Conservation (phyloP, 2,113 vertebrate species). For the Hemicordylus capensis region DNA sequence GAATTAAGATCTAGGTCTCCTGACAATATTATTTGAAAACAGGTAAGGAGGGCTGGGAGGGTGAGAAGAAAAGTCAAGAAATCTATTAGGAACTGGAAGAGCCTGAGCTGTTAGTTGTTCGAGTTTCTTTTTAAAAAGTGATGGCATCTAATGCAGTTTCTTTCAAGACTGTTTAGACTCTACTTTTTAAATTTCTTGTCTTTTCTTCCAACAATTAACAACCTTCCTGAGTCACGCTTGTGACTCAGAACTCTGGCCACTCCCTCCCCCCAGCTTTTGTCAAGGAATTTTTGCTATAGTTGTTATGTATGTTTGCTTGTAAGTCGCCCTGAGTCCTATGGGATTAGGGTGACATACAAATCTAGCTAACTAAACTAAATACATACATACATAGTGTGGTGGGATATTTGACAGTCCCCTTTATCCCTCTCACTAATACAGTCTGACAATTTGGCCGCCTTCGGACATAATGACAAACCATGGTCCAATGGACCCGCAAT, state of each 20-base stretch:
- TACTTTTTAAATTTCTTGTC: not conserved
- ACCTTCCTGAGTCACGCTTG: too few species aligned
- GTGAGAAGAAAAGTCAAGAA: too few species aligned
- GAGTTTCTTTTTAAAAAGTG: not conserved
- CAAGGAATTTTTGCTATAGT: not conserved
- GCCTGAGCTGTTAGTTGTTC: not conserved
- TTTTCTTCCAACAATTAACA: not conserved
- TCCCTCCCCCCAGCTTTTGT: fast-evolving
- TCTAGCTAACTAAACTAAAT: too few species aligned
- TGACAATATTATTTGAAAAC: not conserved
- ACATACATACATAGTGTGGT: too few species aligned
- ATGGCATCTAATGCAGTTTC: not conserved
- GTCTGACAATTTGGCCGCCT: too few species aligned
- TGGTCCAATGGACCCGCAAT: too few species aligned
- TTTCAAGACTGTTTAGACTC: not conserved
- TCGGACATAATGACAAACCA: not conserved
- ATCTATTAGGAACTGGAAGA: not conserved
- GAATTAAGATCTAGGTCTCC: not conserved
- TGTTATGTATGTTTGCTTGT: too few species aligned
- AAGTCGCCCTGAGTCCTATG: too few species aligned
- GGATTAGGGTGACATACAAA: too few species aligned
- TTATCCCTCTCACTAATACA: not conserved
- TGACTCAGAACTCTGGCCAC: not conserved
- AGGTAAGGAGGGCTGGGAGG: not conserved
- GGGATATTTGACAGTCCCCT: not conserved